A percentile compares a stretch with the other conserved stretches of the same genome.
These are phyloP conservation scores for Drosophila takahashii DNA, from an alignment of 1,140 invertebrate species.

Conservation along the genomic window DNA sequence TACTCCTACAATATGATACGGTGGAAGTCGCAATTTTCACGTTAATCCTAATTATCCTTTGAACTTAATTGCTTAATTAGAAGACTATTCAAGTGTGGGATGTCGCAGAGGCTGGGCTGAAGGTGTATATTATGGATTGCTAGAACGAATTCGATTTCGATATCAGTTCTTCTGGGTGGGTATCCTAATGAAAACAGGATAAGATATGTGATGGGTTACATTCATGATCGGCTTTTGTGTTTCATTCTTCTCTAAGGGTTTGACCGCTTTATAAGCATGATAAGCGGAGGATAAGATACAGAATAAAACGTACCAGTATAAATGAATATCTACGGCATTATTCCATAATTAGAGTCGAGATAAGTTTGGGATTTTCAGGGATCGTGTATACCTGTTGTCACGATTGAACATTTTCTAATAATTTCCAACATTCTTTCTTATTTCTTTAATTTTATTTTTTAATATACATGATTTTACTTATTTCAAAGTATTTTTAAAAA, in stretches of 20 bases:
- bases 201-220: constrained; percentile 15
- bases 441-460: too few relatives aligned
- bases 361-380: not conserved
- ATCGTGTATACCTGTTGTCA: not conserved
- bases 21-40: constrained; percentile 74
- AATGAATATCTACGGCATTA: constrained; percentile 1
- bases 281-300: constrained; percentile 9
- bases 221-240: not conserved
- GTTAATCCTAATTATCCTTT: constrained; percentile 63
- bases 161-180: constrained; percentile 28
- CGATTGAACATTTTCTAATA: too few relatives aligned
- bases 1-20: constrained; percentile 46
- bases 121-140: constrained; percentile 24
- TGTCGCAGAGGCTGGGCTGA: constrained; percentile 10
- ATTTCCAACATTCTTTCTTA: too few relatives aligned
- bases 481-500: too few relatives aligned
- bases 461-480: too few relatives aligned
- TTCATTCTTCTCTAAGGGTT: constrained; percentile 6
- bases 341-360: constrained; percentile 14
- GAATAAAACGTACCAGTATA: not conserved
- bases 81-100: constrained; percentile 30
- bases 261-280: not conserved
- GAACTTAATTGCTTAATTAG: constrained; percentile 63
- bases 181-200: constrained; percentile 28
- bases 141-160: constrained; percentile 28